phyloP scores from a whole-genome alignment of 2,113 vertebrate species.

The Conger conger region DNA sequence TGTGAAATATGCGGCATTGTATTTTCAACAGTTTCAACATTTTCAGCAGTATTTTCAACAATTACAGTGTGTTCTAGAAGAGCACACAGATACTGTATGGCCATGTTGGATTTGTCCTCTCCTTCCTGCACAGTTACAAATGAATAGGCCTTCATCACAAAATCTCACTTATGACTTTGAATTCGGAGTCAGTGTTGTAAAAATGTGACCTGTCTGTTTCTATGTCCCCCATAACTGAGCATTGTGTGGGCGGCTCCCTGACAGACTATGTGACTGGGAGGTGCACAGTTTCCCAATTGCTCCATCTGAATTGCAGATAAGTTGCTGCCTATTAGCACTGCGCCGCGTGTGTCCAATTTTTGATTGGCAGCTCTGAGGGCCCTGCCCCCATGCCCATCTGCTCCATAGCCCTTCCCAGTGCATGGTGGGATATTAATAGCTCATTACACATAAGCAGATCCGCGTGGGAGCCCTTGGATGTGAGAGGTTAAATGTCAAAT shows the following conservation, averaged over 20 bases:
- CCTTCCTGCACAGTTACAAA: not conserved
- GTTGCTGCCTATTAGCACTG: not conserved
- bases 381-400: not conserved
- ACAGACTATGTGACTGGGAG: not conserved
- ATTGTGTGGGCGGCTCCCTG: not conserved
- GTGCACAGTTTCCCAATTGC: not conserved
- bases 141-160: not conserved
- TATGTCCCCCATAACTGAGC: not conserved
- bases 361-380: not conserved
- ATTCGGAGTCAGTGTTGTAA: not conserved
- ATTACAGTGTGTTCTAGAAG: not conserved
- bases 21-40: too few relatives aligned
- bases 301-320: slow-evolving; percentile 9
- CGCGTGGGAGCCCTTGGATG: not conserved
- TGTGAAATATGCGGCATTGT: too few relatives aligned
- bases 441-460: not conserved
- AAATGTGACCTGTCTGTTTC: not conserved
- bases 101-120: not conserved
- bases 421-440: not conserved
- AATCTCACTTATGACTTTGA: not conserved
- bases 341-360: slow-evolving; percentile 11
- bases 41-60: not conserved
- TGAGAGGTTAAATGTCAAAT: slow-evolving; percentile 4
- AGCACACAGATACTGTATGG: not conserved
- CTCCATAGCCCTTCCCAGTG: not conserved